Percentiles rank a stretch among this genome's conserved stretches.
phyloP scores from a whole-genome alignment of 2,113 vertebrate genomes.

The Cavia aperea region DNA sequence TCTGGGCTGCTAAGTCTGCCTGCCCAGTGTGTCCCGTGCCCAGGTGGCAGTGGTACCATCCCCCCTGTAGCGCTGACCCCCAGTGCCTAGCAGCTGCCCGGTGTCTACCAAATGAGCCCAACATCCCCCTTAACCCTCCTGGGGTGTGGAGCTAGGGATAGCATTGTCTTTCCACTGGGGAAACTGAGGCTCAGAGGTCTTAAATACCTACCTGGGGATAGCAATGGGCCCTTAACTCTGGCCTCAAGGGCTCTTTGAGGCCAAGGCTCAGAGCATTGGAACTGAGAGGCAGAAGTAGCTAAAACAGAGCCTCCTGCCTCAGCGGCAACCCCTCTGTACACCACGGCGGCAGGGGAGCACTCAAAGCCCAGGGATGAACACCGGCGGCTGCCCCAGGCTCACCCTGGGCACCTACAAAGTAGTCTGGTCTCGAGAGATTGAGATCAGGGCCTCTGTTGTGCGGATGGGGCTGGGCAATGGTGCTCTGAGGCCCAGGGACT shows the following conservation, averaged over 20 bases:
- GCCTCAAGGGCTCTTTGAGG: not conserved
- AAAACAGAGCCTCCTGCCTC: not conserved
- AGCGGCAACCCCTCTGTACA: not conserved
- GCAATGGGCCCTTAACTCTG: not conserved
- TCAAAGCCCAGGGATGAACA: not conserved
- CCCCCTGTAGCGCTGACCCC: not conserved
- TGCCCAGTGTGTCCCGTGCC: not conserved
- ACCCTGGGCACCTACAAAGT: not conserved
- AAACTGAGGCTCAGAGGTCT: not conserved
- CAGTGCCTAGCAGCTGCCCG: not conserved
- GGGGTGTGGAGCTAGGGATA: fast-evolving
- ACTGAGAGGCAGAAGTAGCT: not conserved
- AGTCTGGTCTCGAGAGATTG: no score
- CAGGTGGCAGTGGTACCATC: not conserved
- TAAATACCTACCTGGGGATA: not conserved
- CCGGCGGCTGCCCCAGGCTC: not conserved
- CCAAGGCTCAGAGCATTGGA: not conserved
- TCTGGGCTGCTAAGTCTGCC: not conserved
- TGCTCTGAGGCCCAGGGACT: not conserved
- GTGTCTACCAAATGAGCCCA: not conserved
- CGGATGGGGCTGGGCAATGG: not conserved
- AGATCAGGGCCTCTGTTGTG: not conserved
- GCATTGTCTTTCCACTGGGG: not conserved
- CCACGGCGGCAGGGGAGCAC: not conserved
- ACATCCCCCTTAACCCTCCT: not conserved